Base-by-base conservation (phyloP, 2,888 invertebrate species). In the Drosophila infuscata region DNA sequence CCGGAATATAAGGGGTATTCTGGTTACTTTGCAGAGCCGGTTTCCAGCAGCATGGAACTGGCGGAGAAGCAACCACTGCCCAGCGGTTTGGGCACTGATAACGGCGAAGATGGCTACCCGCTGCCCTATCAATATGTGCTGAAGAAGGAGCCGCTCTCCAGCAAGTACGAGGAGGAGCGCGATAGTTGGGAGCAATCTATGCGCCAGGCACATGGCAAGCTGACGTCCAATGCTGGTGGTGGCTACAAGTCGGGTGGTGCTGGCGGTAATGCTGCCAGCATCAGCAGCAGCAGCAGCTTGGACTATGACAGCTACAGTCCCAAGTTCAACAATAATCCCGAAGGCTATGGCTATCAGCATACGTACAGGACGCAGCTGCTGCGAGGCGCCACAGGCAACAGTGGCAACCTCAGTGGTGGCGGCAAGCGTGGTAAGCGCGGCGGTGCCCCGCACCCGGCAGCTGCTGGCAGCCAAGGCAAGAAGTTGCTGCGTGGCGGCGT, bases 311-410 rank as follows among this genome's bases (percentile, higher is more conserved):
- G 92, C 58, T 93, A 93, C 60, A 93, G 88, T 74, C 93, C 93
- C 20, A 93, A 92, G 75, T 93, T 87, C 60, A 93, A 93, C 57
- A 92, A 93, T 46, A 93, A 93, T 80, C 93, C 93, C 9, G 93
- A 93, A 64, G 92, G 92, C 3, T 92, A 92, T 70, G 93, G 93
- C 58, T 93, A 93, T 36, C 93, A 93, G 74, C 92, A 93, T 43
- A 90, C 91, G 12, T 92, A 92, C 62, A 91, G 91, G 73, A 65
- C 75, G 17, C 81, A 82, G 41, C 60, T 83, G 33, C 8, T 81
- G 57, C 83, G 87, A 3, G 88, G 83, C 61, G 76, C 75, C 9
- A 60, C 48, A 30, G 56, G 56, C 56, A 56, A 56, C 56, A 12
- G 56, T 38, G 56, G 56, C 56, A 41, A 30, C 20, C 32, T 20